A percentile compares a stretch with the other conserved stretches of the same genome.
Conservation (phyloP, 2,888 invertebrate species). For the Helleia helle region DNA sequence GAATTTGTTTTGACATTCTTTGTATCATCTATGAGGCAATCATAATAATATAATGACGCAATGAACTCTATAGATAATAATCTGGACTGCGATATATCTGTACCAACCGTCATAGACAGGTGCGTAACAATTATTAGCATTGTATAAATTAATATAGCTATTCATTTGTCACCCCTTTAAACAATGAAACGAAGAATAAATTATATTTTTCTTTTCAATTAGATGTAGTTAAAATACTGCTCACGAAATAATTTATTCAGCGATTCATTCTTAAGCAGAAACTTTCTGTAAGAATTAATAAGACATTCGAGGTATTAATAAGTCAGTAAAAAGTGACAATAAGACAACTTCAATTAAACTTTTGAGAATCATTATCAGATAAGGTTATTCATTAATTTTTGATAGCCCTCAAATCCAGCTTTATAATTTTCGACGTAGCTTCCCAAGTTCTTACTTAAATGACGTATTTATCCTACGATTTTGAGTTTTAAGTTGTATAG, state of each 20-base stretch:
- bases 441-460: constrained; percentile 44
- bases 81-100: too few species aligned
- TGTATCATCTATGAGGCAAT: too few species aligned
- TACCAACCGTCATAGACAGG: too few species aligned
- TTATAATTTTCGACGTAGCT: constrained; percentile 63
- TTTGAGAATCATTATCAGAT: constrained; percentile 67
- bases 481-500: constrained; percentile 46
- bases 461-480: constrained; percentile 64
- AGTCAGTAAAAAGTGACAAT: constrained; percentile 43
- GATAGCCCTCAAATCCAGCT: constrained; percentile 54
- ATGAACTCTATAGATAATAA: too few species aligned
- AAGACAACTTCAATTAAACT: constrained; percentile 70
- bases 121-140: too few species aligned
- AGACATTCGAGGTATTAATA: constrained; percentile 53
- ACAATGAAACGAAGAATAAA: neutral
- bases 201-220: constrained; percentile 1
- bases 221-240: constrained; percentile 4
- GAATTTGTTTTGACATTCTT: too few species aligned
- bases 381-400: constrained; percentile 74
- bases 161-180: too few species aligned
- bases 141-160: too few species aligned
- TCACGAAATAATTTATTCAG: constrained; percentile 7
- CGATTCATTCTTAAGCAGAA: constrained; percentile 1
- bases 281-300: constrained; percentile 8
- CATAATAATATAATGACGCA: too few species aligned